Evolutionary conservation across 2,797 vertebrate genomes (phyloP), one percentile per base, ranked within the genome.

Genomic region (Urocyon cinereoargenteus): DNA sequence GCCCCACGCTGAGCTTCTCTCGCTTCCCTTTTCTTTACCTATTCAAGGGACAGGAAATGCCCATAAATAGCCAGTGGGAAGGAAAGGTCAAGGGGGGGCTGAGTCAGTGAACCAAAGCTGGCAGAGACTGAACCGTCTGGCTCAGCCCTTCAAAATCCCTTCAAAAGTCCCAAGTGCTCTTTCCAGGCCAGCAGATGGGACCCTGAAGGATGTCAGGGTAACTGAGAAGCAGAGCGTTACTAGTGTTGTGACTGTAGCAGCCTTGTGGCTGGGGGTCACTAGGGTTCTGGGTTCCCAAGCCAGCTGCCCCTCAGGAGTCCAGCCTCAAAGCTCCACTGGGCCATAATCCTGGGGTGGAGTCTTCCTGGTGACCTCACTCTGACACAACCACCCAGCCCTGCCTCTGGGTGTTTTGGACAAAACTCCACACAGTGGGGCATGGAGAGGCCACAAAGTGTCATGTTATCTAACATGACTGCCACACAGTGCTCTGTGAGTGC

Each of bases 11-110:
- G 64, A 87, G 31, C 22, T n/a, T 26, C 91, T 88, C 91, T 96
- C 77, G 0, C 95, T 95, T 96, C 84, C 81, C 40, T 61, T 88
- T 94, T 73, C 89, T 90, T 77, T 40, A 95, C 61, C 90, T 95
- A 95, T 83, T 97, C 36, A 61, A 81, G 61, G 77, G 64, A 53
- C 81, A 92, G 92, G 92, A 97, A 88, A 83, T 2, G 2, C 85
- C 88, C 87, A 22, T 55, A 84, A 93, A 51, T 59, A 96, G 82
- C 40, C 51, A 18, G 15, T 2, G 66, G 87, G 49, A 49, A 95
- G 57, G 77, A 90, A 70, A 83, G 55, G 45, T 75, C 81, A 51
- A 45, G 87, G 49, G 11, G 24, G 12, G 21, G 86, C 77, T 64
- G 84, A 87, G 87, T 49, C 66, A 90, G 45, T 10, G 26, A 82